Base-by-base conservation (phyloP, 2,113 vertebrate species). In the Clupea harengus region DNA sequence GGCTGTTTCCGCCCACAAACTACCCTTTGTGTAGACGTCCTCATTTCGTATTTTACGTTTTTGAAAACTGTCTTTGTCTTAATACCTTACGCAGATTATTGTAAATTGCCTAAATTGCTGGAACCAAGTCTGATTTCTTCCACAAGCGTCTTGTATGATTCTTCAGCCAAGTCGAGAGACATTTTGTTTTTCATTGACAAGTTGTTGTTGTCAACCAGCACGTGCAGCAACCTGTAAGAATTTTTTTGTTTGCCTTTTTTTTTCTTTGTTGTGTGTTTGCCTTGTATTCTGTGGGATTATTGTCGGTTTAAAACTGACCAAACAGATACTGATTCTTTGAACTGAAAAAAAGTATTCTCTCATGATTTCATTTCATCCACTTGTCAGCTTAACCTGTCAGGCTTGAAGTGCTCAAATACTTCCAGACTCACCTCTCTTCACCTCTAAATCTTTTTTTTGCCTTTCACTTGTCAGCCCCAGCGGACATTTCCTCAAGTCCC, bases 1-100 rank as follows among this genome's bases (percentile, higher is more conserved):
- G 49, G 83, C 87, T 28, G 89, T 88, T 89, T 25, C 81, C 89
- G 91, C 10, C 80, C 86, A 86, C 72, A 83, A 87, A 82, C 83
- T 45, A 81, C 83, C 92, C 93, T 94, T 94, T 95, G 92, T 94
- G 93, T 89, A 88, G 85, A 83, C 90, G 84, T 86, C 90, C 28
- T 28, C 28, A 39, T 75, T 75, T 75, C 28, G 39, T 39, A 15
- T 75, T 75, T 75, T 13, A 75, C 32, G 28, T 75, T 13, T 17
- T 32, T 75, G 8, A 75, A 75, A 75, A 10, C 67, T 13, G 28
- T 39, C 28, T 75, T 15, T 75, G 25, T 75, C 39, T 75, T 39
- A 39, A 39, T 75, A 17, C 11, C 10, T 32, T 5, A 39, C 28
- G 67, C 28, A 13, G 8, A 10, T 72, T 32, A 75, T 39, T 32